Percentiles rank a stretch among this genome's conserved stretches.
These are phyloP conservation scores for Leucophenga varia DNA, from an alignment of 1,140 invertebrate species.

Conservation along the genomic window DNA sequence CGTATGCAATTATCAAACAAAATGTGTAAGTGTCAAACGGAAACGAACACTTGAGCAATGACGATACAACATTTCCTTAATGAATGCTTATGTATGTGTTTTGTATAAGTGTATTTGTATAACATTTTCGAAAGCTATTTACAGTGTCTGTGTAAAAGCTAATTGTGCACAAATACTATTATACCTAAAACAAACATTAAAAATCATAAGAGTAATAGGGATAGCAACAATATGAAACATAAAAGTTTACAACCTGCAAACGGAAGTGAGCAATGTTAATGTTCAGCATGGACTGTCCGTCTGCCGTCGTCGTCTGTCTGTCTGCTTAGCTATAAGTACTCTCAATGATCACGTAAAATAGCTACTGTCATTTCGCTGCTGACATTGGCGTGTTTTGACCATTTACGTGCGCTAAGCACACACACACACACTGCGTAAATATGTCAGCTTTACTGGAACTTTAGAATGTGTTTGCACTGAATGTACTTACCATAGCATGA, in stretches of 20 bases:
- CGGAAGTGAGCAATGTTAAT: no score
- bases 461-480: no score
- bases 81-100: constrained; percentile 25
- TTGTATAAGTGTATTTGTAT: no score
- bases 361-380: constrained; percentile 1
- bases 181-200: constrained; percentile 22
- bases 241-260: no score
- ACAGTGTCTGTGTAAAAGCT: no score
- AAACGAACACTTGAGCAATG: constrained; percentile 50
- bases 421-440: constrained; percentile 2
- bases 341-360: no score
- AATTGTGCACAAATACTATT: constrained; percentile 26
- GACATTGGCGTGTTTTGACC: constrained; percentile 16
- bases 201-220: constrained; percentile 1
- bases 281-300: no score
- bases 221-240: constrained; percentile 3
- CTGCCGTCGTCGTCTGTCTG: no score
- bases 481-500: no score
- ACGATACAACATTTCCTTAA: constrained; percentile 52
- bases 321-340: no score
- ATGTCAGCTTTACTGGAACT: no score
- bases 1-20: constrained; percentile 23
- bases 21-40: constrained; percentile 37
- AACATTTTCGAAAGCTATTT: no score
- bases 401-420: not conserved